A percentile compares a stretch with the other conserved stretches of the same genome.
Evolutionary conservation across 2,888 invertebrate species (phyloP).

Genomic region (Atrina japonica): DNA sequence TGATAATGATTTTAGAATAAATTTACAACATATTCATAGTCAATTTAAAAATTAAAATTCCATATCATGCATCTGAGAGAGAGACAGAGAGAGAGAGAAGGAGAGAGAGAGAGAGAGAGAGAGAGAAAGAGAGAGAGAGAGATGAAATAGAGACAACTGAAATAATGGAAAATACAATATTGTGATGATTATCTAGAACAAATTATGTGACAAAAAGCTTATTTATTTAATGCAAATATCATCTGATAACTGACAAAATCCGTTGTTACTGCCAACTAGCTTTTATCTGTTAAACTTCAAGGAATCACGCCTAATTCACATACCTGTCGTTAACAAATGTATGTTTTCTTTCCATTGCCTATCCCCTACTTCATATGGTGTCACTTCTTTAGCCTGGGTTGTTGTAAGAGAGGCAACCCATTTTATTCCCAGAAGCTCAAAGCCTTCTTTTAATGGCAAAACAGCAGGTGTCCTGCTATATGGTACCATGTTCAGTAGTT

Average conservation of each 20-base stretch:
- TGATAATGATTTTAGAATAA: too few species aligned
- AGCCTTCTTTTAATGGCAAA: constrained; percentile 58
- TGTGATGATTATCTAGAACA: too few species aligned
- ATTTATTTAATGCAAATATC: too few species aligned
- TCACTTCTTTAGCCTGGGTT: constrained; percentile 76
- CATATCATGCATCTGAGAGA: neutral
- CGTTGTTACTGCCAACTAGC: too few species aligned
- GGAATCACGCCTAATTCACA: too few species aligned
- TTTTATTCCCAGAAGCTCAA: constrained; percentile 77
- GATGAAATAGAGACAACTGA: neutral
- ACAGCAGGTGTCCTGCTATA: constrained; percentile 58
- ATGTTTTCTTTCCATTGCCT: constrained; percentile 73
- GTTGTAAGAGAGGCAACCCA: constrained; percentile 71
- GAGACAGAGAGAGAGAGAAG: neutral
- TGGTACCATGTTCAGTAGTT: constrained; percentile 67
- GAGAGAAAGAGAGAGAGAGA: too few species aligned
- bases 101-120: too few species aligned
- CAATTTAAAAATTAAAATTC: neutral
- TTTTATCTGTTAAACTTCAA: too few species aligned
- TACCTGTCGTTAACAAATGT: constrained; percentile 71
- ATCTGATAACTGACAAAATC: too few species aligned
- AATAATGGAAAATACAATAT: neutral
- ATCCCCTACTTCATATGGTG: constrained; percentile 77
- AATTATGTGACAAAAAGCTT: too few species aligned
- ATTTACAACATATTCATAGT: constrained; percentile 8